Evolutionary conservation across 2,113 vertebrate species (phyloP).

Genomic region (Xenopus borealis): DNA sequence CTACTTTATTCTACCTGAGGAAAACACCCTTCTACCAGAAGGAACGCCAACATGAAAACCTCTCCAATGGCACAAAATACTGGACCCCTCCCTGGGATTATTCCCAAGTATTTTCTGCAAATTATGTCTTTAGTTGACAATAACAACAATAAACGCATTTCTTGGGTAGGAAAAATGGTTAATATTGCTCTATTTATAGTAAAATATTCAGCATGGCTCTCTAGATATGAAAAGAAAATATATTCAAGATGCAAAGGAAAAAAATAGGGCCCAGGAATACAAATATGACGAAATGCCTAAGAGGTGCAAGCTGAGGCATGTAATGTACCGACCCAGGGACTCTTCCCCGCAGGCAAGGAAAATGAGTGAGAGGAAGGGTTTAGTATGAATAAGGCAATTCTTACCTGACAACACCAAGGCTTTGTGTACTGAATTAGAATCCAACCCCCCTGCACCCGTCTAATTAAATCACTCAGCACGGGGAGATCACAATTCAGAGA

Average conservation of each 20-base stretch:
- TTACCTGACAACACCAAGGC: slow-evolving; percentile 24
- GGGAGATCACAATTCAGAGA: slow-evolving; percentile 11
- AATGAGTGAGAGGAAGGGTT: background rate
- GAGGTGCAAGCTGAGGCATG: slow-evolving; percentile 13
- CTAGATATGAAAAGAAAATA: background rate
- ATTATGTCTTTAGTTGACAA: too few species aligned
- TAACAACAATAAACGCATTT: too few species aligned
- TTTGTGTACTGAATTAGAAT: slow-evolving; percentile 8
- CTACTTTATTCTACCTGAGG: too few species aligned
- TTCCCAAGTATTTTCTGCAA: too few species aligned
- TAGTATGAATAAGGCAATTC: slow-evolving; percentile 15
- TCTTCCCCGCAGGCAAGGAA: background rate
- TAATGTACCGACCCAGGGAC: background rate
- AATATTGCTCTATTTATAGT: too few species aligned
- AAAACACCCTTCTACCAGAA: too few species aligned
- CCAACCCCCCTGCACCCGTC: background rate
- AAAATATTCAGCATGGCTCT: too few species aligned
- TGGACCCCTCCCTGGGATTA: too few species aligned
- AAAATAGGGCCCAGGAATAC: background rate
- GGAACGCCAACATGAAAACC: too few species aligned
- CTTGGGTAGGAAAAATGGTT: too few species aligned
- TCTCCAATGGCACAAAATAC: too few species aligned
- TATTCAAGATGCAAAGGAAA: slow-evolving; percentile 1
- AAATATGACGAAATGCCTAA: background rate
- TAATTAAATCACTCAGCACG: slow-evolving; percentile 25